These are phyloP conservation scores for Caenorhabditis zanzibari DNA, from an alignment of 2,888 invertebrate species.

Conservation along the genomic window DNA sequence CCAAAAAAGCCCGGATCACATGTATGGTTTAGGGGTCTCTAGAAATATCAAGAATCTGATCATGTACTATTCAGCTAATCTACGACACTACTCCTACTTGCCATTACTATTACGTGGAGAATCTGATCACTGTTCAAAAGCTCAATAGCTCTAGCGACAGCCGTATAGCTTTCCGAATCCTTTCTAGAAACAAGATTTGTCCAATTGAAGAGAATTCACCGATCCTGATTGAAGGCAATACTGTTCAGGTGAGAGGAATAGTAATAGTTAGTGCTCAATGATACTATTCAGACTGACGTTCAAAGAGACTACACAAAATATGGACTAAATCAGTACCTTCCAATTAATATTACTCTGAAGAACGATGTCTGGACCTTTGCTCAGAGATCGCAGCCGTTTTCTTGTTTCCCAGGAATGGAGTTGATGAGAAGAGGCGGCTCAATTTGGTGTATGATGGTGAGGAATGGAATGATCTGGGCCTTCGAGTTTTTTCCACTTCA, in stretches of 20 bases:
- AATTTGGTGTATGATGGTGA: slow-evolving; percentile 18
- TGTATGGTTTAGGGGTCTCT: too few relatives aligned
- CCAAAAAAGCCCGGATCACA: too few relatives aligned
- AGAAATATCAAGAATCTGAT: too few relatives aligned
- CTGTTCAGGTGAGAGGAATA: neutral
- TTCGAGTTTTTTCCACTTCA: too few relatives aligned
- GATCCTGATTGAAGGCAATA: neutral
- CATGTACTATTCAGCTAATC: too few relatives aligned
- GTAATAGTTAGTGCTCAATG: neutral
- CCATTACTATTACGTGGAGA: neutral
- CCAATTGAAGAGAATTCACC: neutral
- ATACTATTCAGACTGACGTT: slow-evolving; percentile 7
- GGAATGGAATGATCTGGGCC: too few relatives aligned
- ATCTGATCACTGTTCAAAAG: neutral
- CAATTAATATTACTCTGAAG: slow-evolving; percentile 1
- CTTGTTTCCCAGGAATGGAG: neutral
- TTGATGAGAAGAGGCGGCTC: neutral
- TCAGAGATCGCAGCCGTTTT: neutral
- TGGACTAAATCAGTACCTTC: neutral
- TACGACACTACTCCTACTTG: slow-evolving; percentile 10
- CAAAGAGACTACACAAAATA: neutral
- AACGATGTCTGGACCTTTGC: slow-evolving; percentile 18
- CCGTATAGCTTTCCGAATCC: neutral
- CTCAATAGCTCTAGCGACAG: neutral
- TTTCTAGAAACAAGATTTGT: neutral